Evolutionary conservation across 2,888 invertebrate genomes (phyloP), one percentile per base, ranked within the genome.

Genomic region (Steromphala cineraria): DNA sequence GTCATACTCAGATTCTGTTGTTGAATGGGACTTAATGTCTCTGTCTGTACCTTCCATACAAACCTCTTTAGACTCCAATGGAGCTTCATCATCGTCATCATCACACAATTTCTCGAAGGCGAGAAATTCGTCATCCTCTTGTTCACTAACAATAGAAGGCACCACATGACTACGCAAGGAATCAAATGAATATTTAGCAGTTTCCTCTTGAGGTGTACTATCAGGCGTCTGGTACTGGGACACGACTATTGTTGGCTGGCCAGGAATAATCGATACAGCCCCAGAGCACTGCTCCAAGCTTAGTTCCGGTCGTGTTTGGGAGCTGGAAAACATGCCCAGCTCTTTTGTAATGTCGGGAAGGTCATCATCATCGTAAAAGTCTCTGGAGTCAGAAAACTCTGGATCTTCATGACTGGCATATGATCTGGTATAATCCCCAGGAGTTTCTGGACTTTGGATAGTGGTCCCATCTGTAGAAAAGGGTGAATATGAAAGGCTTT

Each of bases 401-500:
- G 21, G 5, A 36, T 36, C 46, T 46, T 46, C 10, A 5, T 46
- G 46, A 10, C 46, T 46, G 53, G 21, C 7, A 21, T 17, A 21
- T 24, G 17, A 21, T 3, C 15, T 24, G 15, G 40, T 21, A 19
- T 19, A 21, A 52, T 75, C 40, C 13, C 75, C 46, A 53, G 46
- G 7, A 13, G 21, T 36, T 40, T 36, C 36, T 31, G 28, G 10
- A 74, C 21, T 8, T 3, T 36, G 17, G 19, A 31, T 36, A 8
- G 13, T 75, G 46, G 46, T 52, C 52, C 52, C 75, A 15, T 75
- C 75, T 10, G 10, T 19, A 19, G 52, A 52, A 52, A 52, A 52
- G 7, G 75, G 52, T 52, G 52, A 75, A 17, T 52, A 21, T 75
- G 75, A 75, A 75, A 75, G 75, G 52, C 75, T 75, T 52, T 75